These are phyloP conservation scores for Oreochromis grahami DNA, from an alignment of 2,797 vertebrate species.

Conservation along the genomic window DNA sequence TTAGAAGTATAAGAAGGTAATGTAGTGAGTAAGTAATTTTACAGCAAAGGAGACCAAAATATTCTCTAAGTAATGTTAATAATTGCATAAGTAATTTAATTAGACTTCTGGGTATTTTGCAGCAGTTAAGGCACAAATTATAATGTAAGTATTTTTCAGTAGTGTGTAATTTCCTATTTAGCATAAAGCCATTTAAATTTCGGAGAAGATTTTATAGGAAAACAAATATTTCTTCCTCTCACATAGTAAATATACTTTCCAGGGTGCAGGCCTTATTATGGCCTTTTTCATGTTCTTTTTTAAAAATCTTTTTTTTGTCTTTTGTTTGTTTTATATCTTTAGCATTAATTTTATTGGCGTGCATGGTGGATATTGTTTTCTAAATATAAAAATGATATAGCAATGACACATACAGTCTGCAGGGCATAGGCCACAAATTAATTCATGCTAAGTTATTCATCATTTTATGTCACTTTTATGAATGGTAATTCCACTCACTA, in stretches of 20 bases:
- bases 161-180: background rate
- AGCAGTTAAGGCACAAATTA: background rate
- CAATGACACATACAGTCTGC: background rate
- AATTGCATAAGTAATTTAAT: background rate
- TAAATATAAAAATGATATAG: background rate
- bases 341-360: background rate
- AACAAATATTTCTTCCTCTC: background rate
- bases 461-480: background rate
- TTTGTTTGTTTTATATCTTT: background rate
- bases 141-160: background rate
- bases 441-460: background rate
- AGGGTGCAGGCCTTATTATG: background rate
- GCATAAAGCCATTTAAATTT: background rate
- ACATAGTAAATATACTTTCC: background rate
- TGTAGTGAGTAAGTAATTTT: background rate
- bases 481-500: background rate
- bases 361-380: background rate
- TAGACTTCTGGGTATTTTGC: background rate
- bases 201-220: background rate
- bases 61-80: background rate
- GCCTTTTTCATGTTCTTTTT: background rate
- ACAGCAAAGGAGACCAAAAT: background rate
- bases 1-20: background rate
- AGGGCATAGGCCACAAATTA: background rate
- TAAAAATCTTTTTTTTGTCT: background rate